Base-by-base conservation (phyloP, 1,140 invertebrate species). In the Batillaria attramentaria region DNA sequence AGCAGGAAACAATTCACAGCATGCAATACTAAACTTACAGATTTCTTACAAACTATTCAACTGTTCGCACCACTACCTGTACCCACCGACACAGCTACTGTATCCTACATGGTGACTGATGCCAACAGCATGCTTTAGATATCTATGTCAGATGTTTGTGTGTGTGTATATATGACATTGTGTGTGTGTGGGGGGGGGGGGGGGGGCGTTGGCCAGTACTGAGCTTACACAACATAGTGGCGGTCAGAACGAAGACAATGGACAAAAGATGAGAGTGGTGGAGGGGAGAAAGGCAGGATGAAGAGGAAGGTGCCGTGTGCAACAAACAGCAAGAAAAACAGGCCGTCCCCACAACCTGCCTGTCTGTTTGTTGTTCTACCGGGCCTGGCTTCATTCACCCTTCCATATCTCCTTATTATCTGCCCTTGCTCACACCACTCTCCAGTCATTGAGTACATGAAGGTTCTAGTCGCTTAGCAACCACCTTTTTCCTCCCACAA, bases 321-420 rank as follows among this genome's bases (percentile, higher is more conserved):
- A n/a, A n/a, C n/a, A n/a, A n/a, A n/a, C n/a, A n/a, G n/a, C n/a
- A n/a, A n/a, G n/a, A n/a, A n/a, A n/a, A n/a, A n/a, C n/a, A n/a
- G n/a, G n/a, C n/a, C n/a, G n/a, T n/a, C n/a, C n/a, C 10, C n/a
- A 24, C n/a, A 62, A 28, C n/a, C 33, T 62, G n/a, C 57, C 57
- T 62, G 57, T 62, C 8, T 62, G 57, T 39, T 72, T 72, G 69
- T 72, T 72, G 39, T 72, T 39, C 69, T 72, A 72, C 31, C 43
- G n/a, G n/a, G 16, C 46, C 31, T 87, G 95, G 95, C 5, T 92
- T 18, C 39, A 72, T 77, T 62, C 43, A 28, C 35, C 31, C 33
- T 57, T 50, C 37, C 54, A 35, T 41, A 68, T 43, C 43, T 68
- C 62, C 54, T 28, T 72, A 42, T 68, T 68, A 68, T 68, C 37